Evolutionary conservation across 2,888 invertebrate species (phyloP).

Genomic region (Euplagia quadripunctaria): DNA sequence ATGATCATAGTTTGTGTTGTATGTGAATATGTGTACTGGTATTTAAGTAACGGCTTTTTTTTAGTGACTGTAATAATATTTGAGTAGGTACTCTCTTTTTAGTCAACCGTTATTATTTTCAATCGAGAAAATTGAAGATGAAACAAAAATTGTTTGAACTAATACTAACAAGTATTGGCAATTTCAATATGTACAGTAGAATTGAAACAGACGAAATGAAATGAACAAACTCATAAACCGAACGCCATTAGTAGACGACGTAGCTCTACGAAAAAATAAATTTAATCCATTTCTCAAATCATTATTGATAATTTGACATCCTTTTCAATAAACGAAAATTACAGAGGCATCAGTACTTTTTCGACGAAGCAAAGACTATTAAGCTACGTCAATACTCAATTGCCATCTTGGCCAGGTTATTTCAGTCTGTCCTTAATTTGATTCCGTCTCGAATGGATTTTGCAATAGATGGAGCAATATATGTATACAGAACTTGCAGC

Average conservation of each 20-base stretch:
- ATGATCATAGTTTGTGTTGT: too few relatives aligned
- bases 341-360: conserved; percentile 43
- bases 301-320: conserved; percentile 40
- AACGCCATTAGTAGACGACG: background rate
- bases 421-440: conserved; percentile 65
- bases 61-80: too few relatives aligned
- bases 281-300: conserved; percentile 25
- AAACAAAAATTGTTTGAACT: background rate
- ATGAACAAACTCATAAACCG: background rate
- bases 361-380: conserved; percentile 36
- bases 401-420: conserved; percentile 58
- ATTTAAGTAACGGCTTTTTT: too few relatives aligned
- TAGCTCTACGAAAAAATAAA: conserved; percentile 3
- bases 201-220: background rate
- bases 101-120: too few relatives aligned
- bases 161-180: background rate
- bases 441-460: conserved; percentile 57
- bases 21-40: too few relatives aligned
- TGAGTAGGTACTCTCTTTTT: too few relatives aligned
- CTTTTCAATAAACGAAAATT: conserved; percentile 38
- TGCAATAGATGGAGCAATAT: conserved; percentile 54
- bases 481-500: conserved; percentile 50
- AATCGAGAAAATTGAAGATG: too few relatives aligned
- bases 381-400: conserved; percentile 55
- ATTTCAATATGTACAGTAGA: background rate